Conservation (phyloP, 2,888 invertebrate species). For the Bruchidius siliquastri region DNA sequence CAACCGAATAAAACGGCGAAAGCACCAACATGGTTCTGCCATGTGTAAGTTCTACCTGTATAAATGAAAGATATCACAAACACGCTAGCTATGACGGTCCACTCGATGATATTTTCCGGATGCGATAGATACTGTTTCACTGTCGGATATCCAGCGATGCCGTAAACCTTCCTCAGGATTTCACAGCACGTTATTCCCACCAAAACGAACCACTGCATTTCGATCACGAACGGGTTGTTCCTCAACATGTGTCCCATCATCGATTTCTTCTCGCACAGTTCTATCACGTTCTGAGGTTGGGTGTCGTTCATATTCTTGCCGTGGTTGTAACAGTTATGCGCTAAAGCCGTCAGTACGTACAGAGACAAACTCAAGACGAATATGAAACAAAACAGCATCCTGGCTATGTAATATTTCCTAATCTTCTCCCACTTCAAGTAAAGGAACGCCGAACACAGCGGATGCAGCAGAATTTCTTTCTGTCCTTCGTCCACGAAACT, state of each 20-base stretch:
- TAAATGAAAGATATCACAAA: slow-evolving; percentile 79
- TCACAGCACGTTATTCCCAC: slow-evolving; percentile 76
- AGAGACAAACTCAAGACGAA: slow-evolving; percentile 77
- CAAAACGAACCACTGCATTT: slow-evolving; percentile 79
- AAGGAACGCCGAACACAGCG: slow-evolving; percentile 80
- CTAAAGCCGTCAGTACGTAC: slow-evolving; percentile 76
- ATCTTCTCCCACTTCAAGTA: slow-evolving; percentile 89
- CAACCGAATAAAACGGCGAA: slow-evolving; percentile 81
- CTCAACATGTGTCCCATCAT: slow-evolving; percentile 71
- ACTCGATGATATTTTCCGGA: slow-evolving; percentile 81
- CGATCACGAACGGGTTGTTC: slow-evolving; percentile 71
- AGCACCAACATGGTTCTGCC: slow-evolving; percentile 84
- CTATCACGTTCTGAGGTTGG: slow-evolving; percentile 69
- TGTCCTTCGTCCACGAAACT: slow-evolving; percentile 86
- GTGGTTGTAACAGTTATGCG: slow-evolving; percentile 81
- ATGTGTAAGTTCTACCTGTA: slow-evolving; percentile 70
- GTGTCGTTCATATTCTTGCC: slow-evolving; percentile 62
- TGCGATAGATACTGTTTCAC: slow-evolving; percentile 78
- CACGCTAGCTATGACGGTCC: slow-evolving; percentile 81
- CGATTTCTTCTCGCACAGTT: slow-evolving; percentile 73
- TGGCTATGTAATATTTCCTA: slow-evolving; percentile 78
- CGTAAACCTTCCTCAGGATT: slow-evolving; percentile 74
- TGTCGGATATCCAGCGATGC: slow-evolving; percentile 76
- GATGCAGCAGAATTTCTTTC: slow-evolving; percentile 81
- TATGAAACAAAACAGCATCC: slow-evolving; percentile 72